Conservation (phyloP, 2,113 vertebrate genomes). For the Pampusana beccarii region DNA sequence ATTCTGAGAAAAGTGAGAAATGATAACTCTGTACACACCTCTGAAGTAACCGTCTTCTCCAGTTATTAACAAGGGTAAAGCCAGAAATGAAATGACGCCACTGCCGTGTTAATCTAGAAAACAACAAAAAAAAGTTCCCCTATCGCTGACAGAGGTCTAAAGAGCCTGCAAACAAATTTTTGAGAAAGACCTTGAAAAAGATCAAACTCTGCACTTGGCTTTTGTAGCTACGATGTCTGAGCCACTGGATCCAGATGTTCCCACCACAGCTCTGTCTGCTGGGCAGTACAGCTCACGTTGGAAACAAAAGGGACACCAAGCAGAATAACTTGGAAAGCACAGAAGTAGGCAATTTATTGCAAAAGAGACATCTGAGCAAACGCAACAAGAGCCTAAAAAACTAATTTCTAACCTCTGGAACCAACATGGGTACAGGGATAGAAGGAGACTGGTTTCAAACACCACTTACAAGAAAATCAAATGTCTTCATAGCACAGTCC, state of each 20-base stretch:
- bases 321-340: background rate
- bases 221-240: background rate
- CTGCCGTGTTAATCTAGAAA: background rate
- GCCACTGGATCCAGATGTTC: background rate
- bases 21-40: background rate
- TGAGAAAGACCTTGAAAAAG: background rate
- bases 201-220: background rate
- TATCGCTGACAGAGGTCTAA: background rate
- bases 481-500: background rate
- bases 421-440: fast-evolving
- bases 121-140: no score
- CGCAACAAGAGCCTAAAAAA: background rate
- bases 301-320: fast-evolving
- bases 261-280: background rate
- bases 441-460: background rate
- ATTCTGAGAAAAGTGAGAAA: background rate
- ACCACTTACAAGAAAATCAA: background rate
- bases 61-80: background rate
- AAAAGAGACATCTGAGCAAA: background rate
- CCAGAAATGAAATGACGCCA: background rate
- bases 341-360: background rate
- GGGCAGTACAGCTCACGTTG: background rate
- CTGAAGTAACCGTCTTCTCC: background rate
- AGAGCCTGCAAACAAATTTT: background rate
- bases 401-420: background rate